Evolutionary conservation across 23 tunicate genomes (phyloP), one percentile per base, ranked within the genome.

Genomic region (Styela plicata): DNA sequence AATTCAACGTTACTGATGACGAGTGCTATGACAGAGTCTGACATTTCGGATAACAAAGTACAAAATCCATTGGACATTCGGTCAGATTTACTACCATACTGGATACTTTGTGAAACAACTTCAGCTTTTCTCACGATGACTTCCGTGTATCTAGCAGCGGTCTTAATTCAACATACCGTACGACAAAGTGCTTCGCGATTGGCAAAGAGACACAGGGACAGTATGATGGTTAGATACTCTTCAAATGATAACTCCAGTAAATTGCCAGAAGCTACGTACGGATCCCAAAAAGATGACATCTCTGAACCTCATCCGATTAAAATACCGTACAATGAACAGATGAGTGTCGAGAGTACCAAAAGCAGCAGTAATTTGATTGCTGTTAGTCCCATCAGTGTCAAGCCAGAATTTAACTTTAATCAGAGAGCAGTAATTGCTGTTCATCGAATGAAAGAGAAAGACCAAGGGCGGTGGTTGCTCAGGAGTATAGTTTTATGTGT

Each of bases 381-480:
- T 57, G 37, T 24, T 26, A 76, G 2, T 24, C 24, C 66, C 22
- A 5, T 1, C 10, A 27, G 44, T 32, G 2, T 24, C 17, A 23
- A 33, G 19, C 52, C 25, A 34, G 44, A 73, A 33, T 23, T 73
- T 28, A 44, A 52, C 17, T 27, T 53, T 52, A 25, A 5, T 7
- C 63, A 53, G 5, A 7, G 2, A 13, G 21, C 18, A 0, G 26
- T 44, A 36, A 29, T 76, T 21, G 17, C 71, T 0, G 53, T 44
- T 76, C 81, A 53, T 33, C n/a, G 81, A 76, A 21, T 7, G 1
- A 76, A 53, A 22, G 81, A 76, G 57, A 44, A 26, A 7, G 28
- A 30, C 28, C 82, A 81, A 35, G 93, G 84, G 1, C 21, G 35
- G 25, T 78, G 80, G 87, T 63, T 88, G 74, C 83, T 76, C 33